phyloP scores from a whole-genome alignment of 2,797 vertebrate species.

The Knipowitschia caucasica region DNA sequence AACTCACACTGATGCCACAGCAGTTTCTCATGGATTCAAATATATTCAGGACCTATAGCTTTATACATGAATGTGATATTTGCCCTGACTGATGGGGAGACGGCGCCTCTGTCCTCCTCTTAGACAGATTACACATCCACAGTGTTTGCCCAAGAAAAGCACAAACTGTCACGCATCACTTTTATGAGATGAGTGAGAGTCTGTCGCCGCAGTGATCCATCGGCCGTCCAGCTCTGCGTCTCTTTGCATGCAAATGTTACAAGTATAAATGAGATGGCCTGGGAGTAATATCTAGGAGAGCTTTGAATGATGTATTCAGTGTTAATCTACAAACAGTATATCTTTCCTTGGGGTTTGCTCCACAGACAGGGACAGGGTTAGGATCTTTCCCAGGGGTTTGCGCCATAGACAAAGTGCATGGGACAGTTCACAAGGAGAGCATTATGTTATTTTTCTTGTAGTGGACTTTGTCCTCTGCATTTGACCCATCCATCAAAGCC shows the following conservation, averaged over 20 bases:
- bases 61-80: conserved; percentile 51
- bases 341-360: background rate
- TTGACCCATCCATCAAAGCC: no score
- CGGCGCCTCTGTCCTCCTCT: conserved; percentile 21
- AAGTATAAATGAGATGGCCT: conserved; percentile 4
- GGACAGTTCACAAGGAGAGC: background rate
- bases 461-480: no score
- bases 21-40: conserved; percentile 22
- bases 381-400: background rate
- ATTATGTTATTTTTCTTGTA: no score
- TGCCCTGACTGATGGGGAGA: conserved; percentile 43
- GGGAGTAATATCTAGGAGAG: conserved; percentile 8
- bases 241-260: conserved; percentile 12
- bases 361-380: background rate
- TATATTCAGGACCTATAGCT: conserved; percentile 28
- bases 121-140: conserved; percentile 47
- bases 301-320: background rate
- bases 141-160: conserved; percentile 33
- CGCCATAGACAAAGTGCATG: conserved; percentile 1
- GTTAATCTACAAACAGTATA: conserved; percentile 4
- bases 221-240: conserved; percentile 5
- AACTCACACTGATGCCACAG: background rate
- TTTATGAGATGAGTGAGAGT: conserved; percentile 24
- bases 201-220: conserved; percentile 29
- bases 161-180: conserved; percentile 36